Evolutionary conservation across 1,140 invertebrate species (phyloP).

Genomic region (Bombus vancouverensis): DNA sequence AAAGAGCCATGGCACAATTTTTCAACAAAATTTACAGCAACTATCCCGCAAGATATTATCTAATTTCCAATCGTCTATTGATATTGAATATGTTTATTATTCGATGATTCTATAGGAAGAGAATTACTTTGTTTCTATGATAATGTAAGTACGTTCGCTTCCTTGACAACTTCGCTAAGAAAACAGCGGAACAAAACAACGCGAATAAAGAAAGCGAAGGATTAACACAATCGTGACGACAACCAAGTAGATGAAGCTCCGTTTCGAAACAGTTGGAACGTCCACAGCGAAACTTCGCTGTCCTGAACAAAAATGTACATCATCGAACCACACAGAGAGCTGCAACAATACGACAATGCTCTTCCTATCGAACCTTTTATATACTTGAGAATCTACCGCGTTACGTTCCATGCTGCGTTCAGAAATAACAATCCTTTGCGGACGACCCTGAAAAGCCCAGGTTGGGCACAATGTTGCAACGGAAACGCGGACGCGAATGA

Average conservation of each 20-base stretch:
- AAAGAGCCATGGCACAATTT: too few species aligned
- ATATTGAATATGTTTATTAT: too few species aligned
- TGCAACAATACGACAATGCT: constrained; percentile 16
- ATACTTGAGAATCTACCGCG: background rate
- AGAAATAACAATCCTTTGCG: constrained; percentile 23
- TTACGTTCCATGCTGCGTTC: background rate
- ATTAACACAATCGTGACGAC: background rate
- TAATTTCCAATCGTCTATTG: too few species aligned
- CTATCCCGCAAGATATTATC: too few species aligned
- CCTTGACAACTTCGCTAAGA: background rate
- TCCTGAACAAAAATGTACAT: background rate
- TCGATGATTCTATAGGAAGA: too few species aligned
- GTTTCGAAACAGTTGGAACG: background rate
- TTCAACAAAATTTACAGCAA: too few species aligned
- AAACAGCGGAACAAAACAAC: too few species aligned
- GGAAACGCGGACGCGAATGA: background rate
- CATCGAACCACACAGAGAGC: background rate
- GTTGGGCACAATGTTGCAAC: background rate
- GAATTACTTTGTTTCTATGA: too few species aligned
- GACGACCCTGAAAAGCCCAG: constrained; percentile 18
- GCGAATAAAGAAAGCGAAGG: background rate
- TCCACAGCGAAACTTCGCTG: background rate
- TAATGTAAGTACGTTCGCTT: too few species aligned
- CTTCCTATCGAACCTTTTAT: constrained; percentile 10
- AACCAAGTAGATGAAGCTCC: too few species aligned